Evolutionary conservation across 2,113 vertebrate genomes (phyloP), one percentile per base, ranked within the genome.

Genomic region (Pithys albifrons): DNA sequence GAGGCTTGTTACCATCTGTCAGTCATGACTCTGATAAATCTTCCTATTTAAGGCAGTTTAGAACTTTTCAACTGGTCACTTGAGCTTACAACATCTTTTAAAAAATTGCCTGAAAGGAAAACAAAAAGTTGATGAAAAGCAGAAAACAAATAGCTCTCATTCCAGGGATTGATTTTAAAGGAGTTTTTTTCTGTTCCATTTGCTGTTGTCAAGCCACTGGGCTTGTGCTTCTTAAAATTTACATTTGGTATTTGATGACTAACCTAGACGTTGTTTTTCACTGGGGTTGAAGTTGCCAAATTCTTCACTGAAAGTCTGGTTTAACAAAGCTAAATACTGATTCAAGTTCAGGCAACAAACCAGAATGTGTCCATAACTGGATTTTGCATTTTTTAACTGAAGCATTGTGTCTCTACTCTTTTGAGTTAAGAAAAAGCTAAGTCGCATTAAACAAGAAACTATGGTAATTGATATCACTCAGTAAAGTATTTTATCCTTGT

Each of bases 1-100:
- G 64, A 85, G 70, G 57, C 67, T 84, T 87, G 7, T 83, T 97
- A 93, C 23, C 39, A 51, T 28, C 48, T 64, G 65, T 74, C 95
- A 95, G 20, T 97, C 92, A 95, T 58, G 64, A 93, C 41, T 33
- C 49, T 70, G 85, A 82, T 88, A 91, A 91, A 91, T 95, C 79
- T 87, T 85, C 61, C 61, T 78, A 85, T 88, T 96, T 90, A 96
- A 90, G 78, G 57, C 49, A 86, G 49, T 88, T 94, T 88, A 87
- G 91, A 97, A 91, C 91, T 93, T 96, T 96, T 95, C 55, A 89
- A 33, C 58, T 85, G 62, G 65, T 19, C 58, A 75, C 43, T 58
- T 91, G 75, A 91, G 74, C 49, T 92, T 79, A 86, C 46, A 73
- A 48, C n/a, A 85, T 45, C 41, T 65, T 95, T 96, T 45, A 25